phyloP scores from a whole-genome alignment of 2,797 vertebrate species.

The Bovichtus variegatus region DNA sequence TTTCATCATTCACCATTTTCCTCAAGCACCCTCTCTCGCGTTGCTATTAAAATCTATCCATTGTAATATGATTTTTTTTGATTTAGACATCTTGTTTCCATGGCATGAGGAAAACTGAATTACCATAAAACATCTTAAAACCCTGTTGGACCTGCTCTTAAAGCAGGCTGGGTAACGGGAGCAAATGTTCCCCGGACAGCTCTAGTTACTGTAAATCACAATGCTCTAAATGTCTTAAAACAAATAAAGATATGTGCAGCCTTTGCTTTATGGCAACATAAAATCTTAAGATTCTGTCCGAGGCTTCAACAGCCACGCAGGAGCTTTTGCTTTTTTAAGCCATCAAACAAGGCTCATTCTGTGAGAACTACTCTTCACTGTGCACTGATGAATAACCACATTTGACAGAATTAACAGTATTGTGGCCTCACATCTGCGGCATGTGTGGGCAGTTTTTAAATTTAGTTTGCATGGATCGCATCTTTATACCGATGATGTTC shows the following conservation, averaged over 20 bases:
- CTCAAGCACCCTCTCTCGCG: neutral
- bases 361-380: constrained; percentile 14
- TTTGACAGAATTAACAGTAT: constrained; percentile 25
- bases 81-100: constrained; percentile 26
- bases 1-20: constrained; percentile 16
- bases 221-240: constrained; percentile 58
- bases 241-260: constrained; percentile 43
- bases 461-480: constrained; percentile 7
- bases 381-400: constrained; percentile 26
- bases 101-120: constrained; percentile 11
- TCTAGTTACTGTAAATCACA: constrained; percentile 61
- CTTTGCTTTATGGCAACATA: constrained; percentile 61
- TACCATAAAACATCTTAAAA: constrained; percentile 37
- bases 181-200: constrained; percentile 18
- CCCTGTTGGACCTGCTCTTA: constrained; percentile 5
- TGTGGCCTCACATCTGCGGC: neutral
- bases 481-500: constrained; percentile 11
- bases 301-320: constrained; percentile 49
- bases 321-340: constrained; percentile 51
- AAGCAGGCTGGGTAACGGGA: constrained; percentile 4
- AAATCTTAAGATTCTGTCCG: constrained; percentile 53
- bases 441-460: constrained; percentile 10
- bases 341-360: constrained; percentile 47
- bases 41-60: neutral
- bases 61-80: neutral